Conservation (phyloP, 2,113 vertebrate genomes). For the Ellobius talpinus region DNA sequence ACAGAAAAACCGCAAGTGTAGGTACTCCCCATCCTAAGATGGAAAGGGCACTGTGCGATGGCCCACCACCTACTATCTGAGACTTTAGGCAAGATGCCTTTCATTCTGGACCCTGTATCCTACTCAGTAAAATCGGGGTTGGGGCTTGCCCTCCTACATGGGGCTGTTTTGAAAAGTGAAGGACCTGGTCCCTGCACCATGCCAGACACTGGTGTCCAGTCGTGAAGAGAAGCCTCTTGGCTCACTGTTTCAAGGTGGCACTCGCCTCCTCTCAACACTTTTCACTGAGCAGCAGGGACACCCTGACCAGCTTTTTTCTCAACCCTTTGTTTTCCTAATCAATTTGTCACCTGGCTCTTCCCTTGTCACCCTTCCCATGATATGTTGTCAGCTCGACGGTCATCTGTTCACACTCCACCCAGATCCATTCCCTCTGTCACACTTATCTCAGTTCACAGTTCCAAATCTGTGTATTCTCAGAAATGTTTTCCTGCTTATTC, state of each 20-base stretch:
- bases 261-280: neutral
- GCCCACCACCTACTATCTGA: neutral
- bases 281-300: too few species aligned
- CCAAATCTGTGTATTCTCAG: neutral
- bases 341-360: neutral
- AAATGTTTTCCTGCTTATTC: neutral
- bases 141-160: neutral
- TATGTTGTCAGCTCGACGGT: neutral
- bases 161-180: neutral
- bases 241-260: accelerated
- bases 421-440: neutral
- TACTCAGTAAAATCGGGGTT: neutral
- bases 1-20: neutral
- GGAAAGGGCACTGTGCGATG: too few species aligned
- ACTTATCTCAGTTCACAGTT: neutral
- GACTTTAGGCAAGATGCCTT: neutral
- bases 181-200: too few species aligned
- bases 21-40: neutral
- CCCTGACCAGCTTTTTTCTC: neutral
- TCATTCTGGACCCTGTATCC: neutral
- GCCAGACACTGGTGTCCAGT: neutral
- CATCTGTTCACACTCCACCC: neutral
- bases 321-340: neutral
- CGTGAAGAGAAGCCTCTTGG: too few species aligned
- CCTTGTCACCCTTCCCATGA: neutral